phyloP scores from a whole-genome alignment of 2,797 vertebrate species.

The Allobates femoralis region DNA sequence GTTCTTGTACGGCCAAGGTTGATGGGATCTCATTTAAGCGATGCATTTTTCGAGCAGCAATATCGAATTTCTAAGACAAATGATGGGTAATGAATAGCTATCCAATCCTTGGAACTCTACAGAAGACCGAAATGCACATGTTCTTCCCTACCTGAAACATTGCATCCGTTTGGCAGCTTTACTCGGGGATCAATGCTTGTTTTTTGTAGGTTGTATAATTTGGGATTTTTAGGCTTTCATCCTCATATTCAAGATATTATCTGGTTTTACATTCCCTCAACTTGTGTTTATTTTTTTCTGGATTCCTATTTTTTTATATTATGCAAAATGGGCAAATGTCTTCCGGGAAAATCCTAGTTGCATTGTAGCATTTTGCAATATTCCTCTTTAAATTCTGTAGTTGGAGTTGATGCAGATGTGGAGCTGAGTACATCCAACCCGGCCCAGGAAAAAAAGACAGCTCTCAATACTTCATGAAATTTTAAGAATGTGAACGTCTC shows the following conservation, averaged over 20 bases:
- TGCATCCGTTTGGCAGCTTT: constrained; percentile 12
- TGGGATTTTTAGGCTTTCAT: not conserved
- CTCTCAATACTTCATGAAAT: not conserved
- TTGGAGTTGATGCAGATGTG: not conserved
- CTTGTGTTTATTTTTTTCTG: no score
- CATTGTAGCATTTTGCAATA: not conserved
- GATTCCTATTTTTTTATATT: not conserved
- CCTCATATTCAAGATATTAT: not conserved
- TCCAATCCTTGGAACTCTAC: not conserved
- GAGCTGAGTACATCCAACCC: not conserved
- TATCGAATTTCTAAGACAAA: constrained; percentile 46
- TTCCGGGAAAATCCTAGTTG: not conserved
- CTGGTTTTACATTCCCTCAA: not conserved
- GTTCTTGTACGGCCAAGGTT: constrained; percentile 57
- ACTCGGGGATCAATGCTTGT: not conserved
- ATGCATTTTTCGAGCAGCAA: constrained; percentile 32
- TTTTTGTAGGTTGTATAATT: not conserved
- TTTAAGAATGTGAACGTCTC: not conserved
- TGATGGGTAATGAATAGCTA: constrained; percentile 14
- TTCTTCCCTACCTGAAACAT: not conserved
- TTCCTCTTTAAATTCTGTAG: not conserved
- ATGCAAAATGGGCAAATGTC: not conserved
- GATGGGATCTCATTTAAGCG: constrained; percentile 43
- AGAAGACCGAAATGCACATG: not conserved
- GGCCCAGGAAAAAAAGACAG: not conserved